These are phyloP conservation scores for Epinephelus lanceolatus DNA, from an alignment of 2,113 vertebrate genomes.

Conservation along the genomic window DNA sequence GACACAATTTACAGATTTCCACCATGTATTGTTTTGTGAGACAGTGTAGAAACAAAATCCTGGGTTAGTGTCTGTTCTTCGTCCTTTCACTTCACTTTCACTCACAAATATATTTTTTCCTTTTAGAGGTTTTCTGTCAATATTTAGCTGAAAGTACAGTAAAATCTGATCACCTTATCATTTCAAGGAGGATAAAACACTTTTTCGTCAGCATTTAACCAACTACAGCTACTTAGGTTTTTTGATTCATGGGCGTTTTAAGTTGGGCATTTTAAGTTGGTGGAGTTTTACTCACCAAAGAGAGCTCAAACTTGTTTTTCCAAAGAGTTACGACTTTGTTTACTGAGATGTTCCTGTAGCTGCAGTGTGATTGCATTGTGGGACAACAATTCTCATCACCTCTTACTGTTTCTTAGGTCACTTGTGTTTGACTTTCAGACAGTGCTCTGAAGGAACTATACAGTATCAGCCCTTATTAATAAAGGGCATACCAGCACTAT, in stretches of 20 bases:
- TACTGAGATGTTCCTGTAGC: neutral
- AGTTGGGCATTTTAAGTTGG: neutral
- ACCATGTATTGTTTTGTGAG: neutral
- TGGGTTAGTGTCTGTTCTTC: neutral
- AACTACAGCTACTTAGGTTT: neutral
- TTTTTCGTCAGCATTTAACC: neutral
- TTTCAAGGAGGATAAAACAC: neutral
- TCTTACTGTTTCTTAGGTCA: neutral
- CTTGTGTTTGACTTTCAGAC: conserved; percentile 32
- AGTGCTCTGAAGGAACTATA: conserved; percentile 15
- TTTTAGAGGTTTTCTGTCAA: conserved; percentile 1
- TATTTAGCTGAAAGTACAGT: conserved; percentile 4
- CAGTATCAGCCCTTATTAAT: conserved; percentile 35
- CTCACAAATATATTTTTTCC: neutral
- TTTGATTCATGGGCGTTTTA: neutral
- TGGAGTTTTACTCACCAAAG: neutral
- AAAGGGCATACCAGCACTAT: conserved; percentile 41
- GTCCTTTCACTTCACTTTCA: neutral
- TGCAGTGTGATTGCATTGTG: neutral
- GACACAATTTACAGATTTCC: neutral
- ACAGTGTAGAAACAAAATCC: neutral
- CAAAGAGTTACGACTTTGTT: conserved; percentile 33
- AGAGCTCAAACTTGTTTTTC: conserved; percentile 11
- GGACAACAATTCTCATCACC: neutral
- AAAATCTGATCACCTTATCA: neutral